These are phyloP conservation scores for Thripadectes ignobilis DNA, from an alignment of 2,797 vertebrate species.

Conservation along the genomic window DNA sequence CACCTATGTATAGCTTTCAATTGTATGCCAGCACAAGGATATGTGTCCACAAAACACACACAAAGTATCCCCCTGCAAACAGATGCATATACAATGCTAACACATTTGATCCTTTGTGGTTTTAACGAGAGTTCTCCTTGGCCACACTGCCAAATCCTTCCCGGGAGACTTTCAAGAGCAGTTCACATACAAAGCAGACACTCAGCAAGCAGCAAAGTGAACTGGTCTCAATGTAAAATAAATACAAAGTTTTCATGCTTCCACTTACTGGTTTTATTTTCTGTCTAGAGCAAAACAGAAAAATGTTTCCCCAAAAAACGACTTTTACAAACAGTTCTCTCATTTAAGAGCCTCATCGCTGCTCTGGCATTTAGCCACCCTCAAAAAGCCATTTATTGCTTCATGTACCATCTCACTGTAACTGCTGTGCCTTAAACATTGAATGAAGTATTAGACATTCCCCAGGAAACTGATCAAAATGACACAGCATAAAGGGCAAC, in stretches of 20 bases:
- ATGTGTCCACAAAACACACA: fast-evolving
- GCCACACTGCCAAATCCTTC: not conserved
- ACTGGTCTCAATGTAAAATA: not conserved
- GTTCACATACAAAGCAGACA: not conserved
- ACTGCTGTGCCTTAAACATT: conserved; percentile 30
- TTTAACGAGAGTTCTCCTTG: not conserved
- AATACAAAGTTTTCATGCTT: not conserved
- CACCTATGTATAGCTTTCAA: fast-evolving
- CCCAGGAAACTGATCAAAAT: conserved; percentile 46
- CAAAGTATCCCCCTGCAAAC: not conserved
- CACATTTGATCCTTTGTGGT: not conserved
- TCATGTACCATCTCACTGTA: not conserved
- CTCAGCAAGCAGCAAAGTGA: not conserved
- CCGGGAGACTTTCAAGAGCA: not conserved
- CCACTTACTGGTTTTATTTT: not conserved
- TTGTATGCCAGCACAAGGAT: not conserved
- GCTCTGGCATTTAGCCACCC: conserved; percentile 12
- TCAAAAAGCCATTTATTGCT: not conserved
- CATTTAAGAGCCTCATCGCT: not conserved
- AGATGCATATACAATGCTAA: fast-evolving
- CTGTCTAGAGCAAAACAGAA: not conserved
- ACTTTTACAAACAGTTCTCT: not conserved
- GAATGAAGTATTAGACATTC: not conserved
- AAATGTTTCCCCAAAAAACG: not conserved
- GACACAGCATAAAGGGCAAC: conserved; percentile 34